These are phyloP conservation scores for Phocides pigmalion DNA, from an alignment of 1,140 invertebrate genomes.

Conservation along the genomic window DNA sequence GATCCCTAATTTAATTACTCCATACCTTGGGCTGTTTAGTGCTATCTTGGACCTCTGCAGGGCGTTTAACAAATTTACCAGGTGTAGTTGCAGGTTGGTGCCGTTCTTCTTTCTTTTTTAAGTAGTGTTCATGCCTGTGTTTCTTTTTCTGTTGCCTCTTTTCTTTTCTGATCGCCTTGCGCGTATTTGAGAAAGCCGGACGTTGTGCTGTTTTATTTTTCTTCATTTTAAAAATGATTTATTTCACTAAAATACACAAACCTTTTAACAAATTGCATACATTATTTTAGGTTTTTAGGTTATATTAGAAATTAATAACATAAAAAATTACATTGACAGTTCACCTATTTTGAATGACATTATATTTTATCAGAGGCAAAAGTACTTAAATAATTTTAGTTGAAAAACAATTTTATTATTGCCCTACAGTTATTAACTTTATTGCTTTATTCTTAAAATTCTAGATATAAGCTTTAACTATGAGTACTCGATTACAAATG, in stretches of 20 bases:
- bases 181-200: slow-evolving; percentile 56
- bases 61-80: slow-evolving; percentile 70
- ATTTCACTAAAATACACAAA: neutral
- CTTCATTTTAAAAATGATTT: slow-evolving; percentile 51
- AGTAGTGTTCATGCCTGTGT: slow-evolving; percentile 66
- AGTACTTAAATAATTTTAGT: no score
- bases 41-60: slow-evolving; percentile 38
- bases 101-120: slow-evolving; percentile 59
- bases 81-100: slow-evolving; percentile 38
- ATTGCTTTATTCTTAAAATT: no score
- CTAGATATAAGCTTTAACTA: no score
- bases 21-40: slow-evolving; percentile 48
- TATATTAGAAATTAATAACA: no score
- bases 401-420: no score
- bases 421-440: no score
- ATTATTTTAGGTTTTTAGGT: no score
- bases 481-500: no score
- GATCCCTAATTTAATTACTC: neutral
- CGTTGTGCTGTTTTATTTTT: slow-evolving; percentile 50
- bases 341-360: no score
- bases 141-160: slow-evolving; percentile 69
- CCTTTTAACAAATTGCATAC: neutral
- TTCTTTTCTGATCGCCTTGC: slow-evolving; percentile 67
- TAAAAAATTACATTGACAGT: no score
- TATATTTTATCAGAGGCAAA: no score